A percentile compares a stretch with the other conserved stretches of the same genome.
phyloP scores from a whole-genome alignment of 2,888 invertebrate genomes.

The Ptychoptera contaminata region DNA sequence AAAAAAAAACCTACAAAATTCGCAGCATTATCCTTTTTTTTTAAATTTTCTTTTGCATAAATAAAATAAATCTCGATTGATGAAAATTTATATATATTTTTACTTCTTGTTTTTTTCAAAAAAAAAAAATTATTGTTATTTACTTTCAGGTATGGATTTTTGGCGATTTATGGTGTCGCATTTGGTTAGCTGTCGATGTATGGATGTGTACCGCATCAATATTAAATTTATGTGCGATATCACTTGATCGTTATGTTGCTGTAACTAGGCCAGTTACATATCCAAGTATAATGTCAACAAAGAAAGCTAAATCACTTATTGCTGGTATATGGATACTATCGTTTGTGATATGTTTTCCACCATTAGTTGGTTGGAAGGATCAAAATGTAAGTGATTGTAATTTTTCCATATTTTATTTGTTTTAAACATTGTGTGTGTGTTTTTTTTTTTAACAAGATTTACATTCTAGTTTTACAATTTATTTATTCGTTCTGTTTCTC shows the following conservation, averaged over 20 bases:
- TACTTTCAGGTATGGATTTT: slow-evolving; percentile 81
- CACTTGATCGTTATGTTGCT: slow-evolving; percentile 88
- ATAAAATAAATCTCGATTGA: no score
- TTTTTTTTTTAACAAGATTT: not conserved
- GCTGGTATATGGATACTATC: slow-evolving; percentile 90
- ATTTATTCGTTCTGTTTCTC: not conserved
- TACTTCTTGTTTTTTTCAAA: not conserved
- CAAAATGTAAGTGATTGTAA: slow-evolving; percentile 34
- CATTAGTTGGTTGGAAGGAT: slow-evolving; percentile 87
- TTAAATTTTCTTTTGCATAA: no score
- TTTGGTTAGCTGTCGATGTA: slow-evolving; percentile 94
- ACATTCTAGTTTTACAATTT: not conserved
- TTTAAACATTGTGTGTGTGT: not conserved
- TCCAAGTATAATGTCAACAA: slow-evolving; percentile 78
- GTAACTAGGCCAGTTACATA: slow-evolving; percentile 93
- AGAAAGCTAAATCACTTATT: slow-evolving; percentile 71
- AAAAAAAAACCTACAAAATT: no score
- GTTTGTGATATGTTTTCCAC: slow-evolving; percentile 93
- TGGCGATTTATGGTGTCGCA: slow-evolving; percentile 88
- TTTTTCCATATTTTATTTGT: not conserved
- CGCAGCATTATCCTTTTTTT: no score
- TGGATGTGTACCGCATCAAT: slow-evolving; percentile 99
- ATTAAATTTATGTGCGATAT: slow-evolving; percentile 89
- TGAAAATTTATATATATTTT: no score
- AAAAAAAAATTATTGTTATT: slow-evolving; percentile 4